Conservation (phyloP, 2,888 invertebrate genomes). For the Drosophila sordidula region DNA sequence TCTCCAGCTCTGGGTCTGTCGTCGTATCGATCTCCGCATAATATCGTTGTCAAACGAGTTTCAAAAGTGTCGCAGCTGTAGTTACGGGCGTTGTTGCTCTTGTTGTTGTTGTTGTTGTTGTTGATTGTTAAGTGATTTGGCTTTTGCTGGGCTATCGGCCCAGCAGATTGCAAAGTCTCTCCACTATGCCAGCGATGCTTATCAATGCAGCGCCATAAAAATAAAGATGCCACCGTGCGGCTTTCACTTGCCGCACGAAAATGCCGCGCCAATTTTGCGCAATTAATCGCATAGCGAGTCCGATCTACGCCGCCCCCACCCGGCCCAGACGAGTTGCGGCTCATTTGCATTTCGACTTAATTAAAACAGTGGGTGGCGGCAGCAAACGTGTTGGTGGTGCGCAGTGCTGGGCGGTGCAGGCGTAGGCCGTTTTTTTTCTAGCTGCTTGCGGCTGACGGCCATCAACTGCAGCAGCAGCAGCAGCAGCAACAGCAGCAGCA, state of each 20-base stretch:
- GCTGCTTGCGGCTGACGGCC: slow-evolving; percentile 28
- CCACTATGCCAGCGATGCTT: slow-evolving; percentile 21
- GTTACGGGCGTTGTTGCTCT: slow-evolving; percentile 32
- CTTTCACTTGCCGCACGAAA: slow-evolving; percentile 73
- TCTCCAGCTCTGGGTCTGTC: slow-evolving; percentile 3
- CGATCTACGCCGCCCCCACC: slow-evolving; percentile 63
- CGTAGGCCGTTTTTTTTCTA: slow-evolving; percentile 12
- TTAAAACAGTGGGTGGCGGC: slow-evolving; percentile 75
- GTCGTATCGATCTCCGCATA: slow-evolving; percentile 52
- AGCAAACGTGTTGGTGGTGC: slow-evolving; percentile 23
- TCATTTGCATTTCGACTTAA: slow-evolving; percentile 77
- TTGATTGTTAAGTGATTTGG: slow-evolving; percentile 76
- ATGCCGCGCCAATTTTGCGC: slow-evolving; percentile 71
- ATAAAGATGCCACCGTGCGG: slow-evolving; percentile 74
- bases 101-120: slow-evolving; percentile 43
- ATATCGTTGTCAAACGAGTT: slow-evolving; percentile 74
- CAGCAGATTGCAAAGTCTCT: slow-evolving; percentile 27
- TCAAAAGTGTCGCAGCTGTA: slow-evolving; percentile 76
- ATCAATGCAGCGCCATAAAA: slow-evolving; percentile 39
- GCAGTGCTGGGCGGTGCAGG: slow-evolving; percentile 17
- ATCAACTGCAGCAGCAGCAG: slow-evolving; percentile 17
- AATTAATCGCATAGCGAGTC: slow-evolving; percentile 75
- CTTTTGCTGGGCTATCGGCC: slow-evolving; percentile 52
- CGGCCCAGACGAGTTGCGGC: slow-evolving; percentile 39
- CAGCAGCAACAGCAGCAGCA: slow-evolving; percentile 17